phyloP scores from a whole-genome alignment of 2,797 vertebrate genomes.

The Manis javanica region DNA sequence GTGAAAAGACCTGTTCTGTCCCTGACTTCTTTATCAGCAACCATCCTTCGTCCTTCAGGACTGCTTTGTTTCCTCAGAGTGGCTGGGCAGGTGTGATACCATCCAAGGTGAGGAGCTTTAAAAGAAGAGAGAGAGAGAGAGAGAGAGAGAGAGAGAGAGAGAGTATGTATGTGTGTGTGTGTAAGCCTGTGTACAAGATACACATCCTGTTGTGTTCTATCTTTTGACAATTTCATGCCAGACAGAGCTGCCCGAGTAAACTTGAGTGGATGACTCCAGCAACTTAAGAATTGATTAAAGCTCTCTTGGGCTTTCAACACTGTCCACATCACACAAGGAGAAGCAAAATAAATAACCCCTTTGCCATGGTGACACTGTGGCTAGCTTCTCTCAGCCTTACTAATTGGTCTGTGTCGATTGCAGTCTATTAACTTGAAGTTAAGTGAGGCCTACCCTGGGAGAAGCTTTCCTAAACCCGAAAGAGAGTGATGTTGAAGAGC shows the following conservation, averaged over 20 bases:
- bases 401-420: slow-evolving; percentile 78
- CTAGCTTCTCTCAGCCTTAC: slow-evolving; percentile 72
- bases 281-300: slow-evolving; percentile 80
- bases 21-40: slow-evolving; percentile 81
- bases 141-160: slow-evolving; percentile 55
- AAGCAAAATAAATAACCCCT: slow-evolving; percentile 81
- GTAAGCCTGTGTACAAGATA: background rate
- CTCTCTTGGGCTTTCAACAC: slow-evolving; percentile 84
- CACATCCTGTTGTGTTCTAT: slow-evolving; percentile 63
- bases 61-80: background rate
- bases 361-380: slow-evolving; percentile 81
- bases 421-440: slow-evolving; percentile 89
- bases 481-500: background rate
- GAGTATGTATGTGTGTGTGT: background rate
- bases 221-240: slow-evolving; percentile 76
- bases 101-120: slow-evolving; percentile 38
- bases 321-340: slow-evolving; percentile 85
- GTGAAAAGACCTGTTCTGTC: slow-evolving; percentile 86
- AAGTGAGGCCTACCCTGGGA: slow-evolving; percentile 89
- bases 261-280: slow-evolving; percentile 69
- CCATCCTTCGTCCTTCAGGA: slow-evolving; percentile 77
- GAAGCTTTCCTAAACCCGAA: background rate
- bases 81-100: slow-evolving; percentile 44
- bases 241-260: slow-evolving; percentile 80
- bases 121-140: slow-evolving; percentile 28